Conservation (phyloP, 2,888 invertebrate species). For the Polyommatus iphigenia region DNA sequence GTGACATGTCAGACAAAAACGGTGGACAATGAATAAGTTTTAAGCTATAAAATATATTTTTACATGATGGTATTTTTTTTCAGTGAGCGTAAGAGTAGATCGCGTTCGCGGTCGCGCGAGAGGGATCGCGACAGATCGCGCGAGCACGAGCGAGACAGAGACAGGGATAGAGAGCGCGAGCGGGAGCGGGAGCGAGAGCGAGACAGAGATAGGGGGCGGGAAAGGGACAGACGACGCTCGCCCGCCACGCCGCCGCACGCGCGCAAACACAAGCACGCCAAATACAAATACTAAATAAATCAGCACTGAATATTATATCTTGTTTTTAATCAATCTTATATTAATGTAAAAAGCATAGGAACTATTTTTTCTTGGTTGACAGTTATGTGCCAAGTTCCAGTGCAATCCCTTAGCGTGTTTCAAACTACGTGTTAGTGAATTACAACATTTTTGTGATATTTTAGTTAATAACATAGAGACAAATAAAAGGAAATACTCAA, state of each 20-base stretch:
- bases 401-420: no score
- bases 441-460: no score
- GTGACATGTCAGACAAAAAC: no score
- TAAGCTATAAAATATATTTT: no score
- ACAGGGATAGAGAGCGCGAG: slow-evolving; percentile 48
- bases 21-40: no score
- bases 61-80: slow-evolving; percentile 24
- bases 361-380: no score
- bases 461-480: no score
- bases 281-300: slow-evolving; percentile 65
- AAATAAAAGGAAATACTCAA: background rate
- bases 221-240: slow-evolving; percentile 58
- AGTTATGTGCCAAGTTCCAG: background rate
- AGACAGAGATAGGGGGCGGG: slow-evolving; percentile 51
- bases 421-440: no score
- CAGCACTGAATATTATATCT: background rate
- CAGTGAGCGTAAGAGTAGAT: slow-evolving; percentile 58
- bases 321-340: background rate
- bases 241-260: slow-evolving; percentile 69
- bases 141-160: slow-evolving; percentile 47
- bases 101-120: slow-evolving; percentile 60
- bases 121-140: slow-evolving; percentile 51
- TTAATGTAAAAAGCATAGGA: no score
- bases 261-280: slow-evolving; percentile 71
- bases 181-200: slow-evolving; percentile 54